Base-by-base conservation (phyloP, 2,797 vertebrate species). In the Streptopelia turtur region DNA sequence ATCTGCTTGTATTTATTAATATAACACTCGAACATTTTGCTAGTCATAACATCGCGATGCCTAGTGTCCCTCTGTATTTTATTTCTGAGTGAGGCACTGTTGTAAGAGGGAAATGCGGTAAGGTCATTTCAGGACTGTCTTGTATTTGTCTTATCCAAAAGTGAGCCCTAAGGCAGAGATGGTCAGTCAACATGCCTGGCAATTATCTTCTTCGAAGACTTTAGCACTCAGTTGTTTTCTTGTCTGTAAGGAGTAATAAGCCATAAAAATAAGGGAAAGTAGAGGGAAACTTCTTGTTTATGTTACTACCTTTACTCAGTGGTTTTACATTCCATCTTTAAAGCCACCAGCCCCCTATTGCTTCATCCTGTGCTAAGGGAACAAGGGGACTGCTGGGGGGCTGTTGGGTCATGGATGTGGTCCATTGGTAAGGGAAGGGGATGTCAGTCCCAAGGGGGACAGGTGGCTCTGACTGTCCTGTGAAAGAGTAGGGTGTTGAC, bases 341-440 rank as follows among this genome's bases (percentile, higher is more conserved):
- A 90, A 85, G 7, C 16, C 27, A 68, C 0, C 0, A 60, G 35
- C 11, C 39, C 18, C 56, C 0, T 3, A 5, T 61, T n/a, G 30
- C 31, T 86, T 28, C 31, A 18, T 52, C 30, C 50, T 53, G 13
- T 33, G 10, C 2, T 4, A 5, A 11, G 21, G 69, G 18, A 57
- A 52, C 7, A 60, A 60, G 33, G n/a, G 24, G 53, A 24, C 14
- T 11, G 28, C 31, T 30, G 21, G 6, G 14, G 56, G 13, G 20
- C 16, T 81, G 35, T 41, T 31, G 24, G 31, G 52, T 10, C 5
- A 8, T 4, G 33, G 45, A 25, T 1, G 5, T 10, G n/a, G 6
- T 70, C 21, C 30, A 8, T 70, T 2, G 4, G 5, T 23, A 21
- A 50, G 16, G 49, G 43, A 70, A 17, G 24, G 13, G 27, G 23